Conservation (phyloP, 2,888 invertebrate genomes). For the Drosophila ezoana region DNA sequence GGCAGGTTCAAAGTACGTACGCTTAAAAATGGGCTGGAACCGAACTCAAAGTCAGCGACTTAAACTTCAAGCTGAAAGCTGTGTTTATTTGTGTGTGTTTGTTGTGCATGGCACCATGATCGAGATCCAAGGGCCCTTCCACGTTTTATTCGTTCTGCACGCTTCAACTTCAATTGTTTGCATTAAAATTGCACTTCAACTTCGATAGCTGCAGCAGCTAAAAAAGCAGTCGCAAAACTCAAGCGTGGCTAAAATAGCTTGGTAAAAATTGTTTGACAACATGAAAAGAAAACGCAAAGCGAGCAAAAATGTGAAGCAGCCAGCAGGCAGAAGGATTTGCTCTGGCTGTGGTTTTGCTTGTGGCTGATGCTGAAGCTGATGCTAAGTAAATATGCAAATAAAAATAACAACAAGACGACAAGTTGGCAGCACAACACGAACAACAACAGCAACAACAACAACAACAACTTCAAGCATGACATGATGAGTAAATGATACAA, state of each 20-base stretch:
- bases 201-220: slow-evolving; percentile 70
- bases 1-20: slow-evolving; percentile 36
- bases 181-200: slow-evolving; percentile 77
- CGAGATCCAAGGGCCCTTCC: slow-evolving; percentile 36
- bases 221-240: slow-evolving; percentile 44
- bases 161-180: slow-evolving; percentile 78
- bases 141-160: slow-evolving; percentile 63
- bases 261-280: slow-evolving; percentile 72
- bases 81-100: slow-evolving; percentile 5
- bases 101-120: slow-evolving; percentile 27
- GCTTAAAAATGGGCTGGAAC: slow-evolving; percentile 28
- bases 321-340: slow-evolving; percentile 30
- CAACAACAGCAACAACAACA: slow-evolving; percentile 25
- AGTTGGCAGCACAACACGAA: slow-evolving; percentile 48
- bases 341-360: slow-evolving; percentile 18
- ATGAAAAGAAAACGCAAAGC: slow-evolving; percentile 49
- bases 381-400: slow-evolving; percentile 75
- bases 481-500: slow-evolving; percentile 74
- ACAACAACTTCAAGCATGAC: slow-evolving; percentile 44
- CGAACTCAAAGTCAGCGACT: not conserved
- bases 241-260: slow-evolving; percentile 69
- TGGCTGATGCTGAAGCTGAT: slow-evolving; percentile 29
- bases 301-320: slow-evolving; percentile 50
- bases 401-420: slow-evolving; percentile 58
- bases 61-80: slow-evolving; percentile 23